phyloP scores from a whole-genome alignment of 2,113 vertebrate genomes.

The Bufo gargarizans region DNA sequence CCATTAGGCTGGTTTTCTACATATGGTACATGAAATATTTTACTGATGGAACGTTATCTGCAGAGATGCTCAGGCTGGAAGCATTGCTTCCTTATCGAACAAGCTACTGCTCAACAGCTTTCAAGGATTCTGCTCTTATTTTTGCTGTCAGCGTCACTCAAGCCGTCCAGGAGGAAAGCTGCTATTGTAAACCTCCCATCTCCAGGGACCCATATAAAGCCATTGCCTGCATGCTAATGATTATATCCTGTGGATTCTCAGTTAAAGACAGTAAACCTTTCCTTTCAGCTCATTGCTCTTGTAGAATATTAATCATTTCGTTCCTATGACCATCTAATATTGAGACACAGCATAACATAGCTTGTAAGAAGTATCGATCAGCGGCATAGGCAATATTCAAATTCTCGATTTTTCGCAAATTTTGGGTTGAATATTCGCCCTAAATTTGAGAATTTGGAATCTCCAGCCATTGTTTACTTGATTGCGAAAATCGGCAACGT shows the following conservation, averaged over 20 bases:
- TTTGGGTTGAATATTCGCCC: too few species aligned
- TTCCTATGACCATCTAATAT: background rate
- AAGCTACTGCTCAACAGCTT: background rate
- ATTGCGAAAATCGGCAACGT: too few species aligned
- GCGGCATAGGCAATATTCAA: too few species aligned
- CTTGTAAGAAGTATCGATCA: too few species aligned
- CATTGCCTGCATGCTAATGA: slow-evolving; percentile 14
- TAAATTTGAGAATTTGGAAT: too few species aligned
- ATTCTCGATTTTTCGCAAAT: too few species aligned
- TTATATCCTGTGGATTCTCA: background rate
- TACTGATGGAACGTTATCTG: background rate
- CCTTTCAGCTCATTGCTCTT: background rate
- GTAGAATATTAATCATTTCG: slow-evolving; percentile 9
- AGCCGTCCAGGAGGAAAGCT: background rate
- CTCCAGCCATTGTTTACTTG: too few species aligned
- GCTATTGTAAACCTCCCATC: slow-evolving; percentile 19
- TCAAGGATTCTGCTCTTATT: slow-evolving; percentile 9
- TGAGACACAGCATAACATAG: background rate
- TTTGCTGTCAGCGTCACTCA: background rate
- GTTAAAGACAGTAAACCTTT: background rate
- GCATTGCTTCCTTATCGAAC: slow-evolving; percentile 7
- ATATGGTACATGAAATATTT: background rate
- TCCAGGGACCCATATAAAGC: slow-evolving; percentile 12
- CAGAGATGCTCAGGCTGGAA: background rate
- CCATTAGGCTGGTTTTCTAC: background rate